Conservation (phyloP, 2,797 vertebrate genomes). For the Margarornis squamiger region DNA sequence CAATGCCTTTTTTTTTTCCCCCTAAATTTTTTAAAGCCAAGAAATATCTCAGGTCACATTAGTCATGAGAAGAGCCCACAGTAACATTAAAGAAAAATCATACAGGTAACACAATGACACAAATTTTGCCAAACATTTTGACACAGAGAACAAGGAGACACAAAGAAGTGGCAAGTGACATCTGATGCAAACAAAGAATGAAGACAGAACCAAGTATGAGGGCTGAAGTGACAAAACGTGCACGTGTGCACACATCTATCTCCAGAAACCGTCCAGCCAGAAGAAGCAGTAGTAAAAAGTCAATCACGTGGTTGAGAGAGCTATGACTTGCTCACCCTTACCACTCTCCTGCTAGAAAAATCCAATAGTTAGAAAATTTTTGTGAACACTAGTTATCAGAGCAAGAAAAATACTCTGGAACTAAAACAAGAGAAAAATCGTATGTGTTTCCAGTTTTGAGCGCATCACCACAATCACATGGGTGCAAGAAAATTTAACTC, state of each 20-base stretch:
- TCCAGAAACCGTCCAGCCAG: neutral
- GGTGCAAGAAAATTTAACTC: neutral
- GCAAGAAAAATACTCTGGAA: neutral
- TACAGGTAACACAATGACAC: neutral
- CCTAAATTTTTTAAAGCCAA: neutral
- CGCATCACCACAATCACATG: neutral
- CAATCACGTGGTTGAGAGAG: neutral
- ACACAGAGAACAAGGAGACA: neutral
- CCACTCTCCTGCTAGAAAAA: neutral
- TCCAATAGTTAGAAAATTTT: neutral
- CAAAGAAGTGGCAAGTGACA: neutral
- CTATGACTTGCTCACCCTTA: neutral
- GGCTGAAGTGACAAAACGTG: neutral
- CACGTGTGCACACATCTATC: rapidly evolving
- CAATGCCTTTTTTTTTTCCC: rapidly evolving
- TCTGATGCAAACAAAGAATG: neutral
- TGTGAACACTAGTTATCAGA: neutral
- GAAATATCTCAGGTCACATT: neutral
- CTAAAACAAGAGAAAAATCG: neutral
- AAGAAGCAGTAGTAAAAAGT: neutral
- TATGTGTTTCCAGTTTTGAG: neutral
- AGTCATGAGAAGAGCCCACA: neutral
- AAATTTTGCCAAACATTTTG: neutral
- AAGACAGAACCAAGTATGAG: neutral
- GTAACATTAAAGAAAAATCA: neutral